These are phyloP conservation scores for Drosophila willistoni DNA, from an alignment of 1,140 invertebrate species.

Conservation along the genomic window DNA sequence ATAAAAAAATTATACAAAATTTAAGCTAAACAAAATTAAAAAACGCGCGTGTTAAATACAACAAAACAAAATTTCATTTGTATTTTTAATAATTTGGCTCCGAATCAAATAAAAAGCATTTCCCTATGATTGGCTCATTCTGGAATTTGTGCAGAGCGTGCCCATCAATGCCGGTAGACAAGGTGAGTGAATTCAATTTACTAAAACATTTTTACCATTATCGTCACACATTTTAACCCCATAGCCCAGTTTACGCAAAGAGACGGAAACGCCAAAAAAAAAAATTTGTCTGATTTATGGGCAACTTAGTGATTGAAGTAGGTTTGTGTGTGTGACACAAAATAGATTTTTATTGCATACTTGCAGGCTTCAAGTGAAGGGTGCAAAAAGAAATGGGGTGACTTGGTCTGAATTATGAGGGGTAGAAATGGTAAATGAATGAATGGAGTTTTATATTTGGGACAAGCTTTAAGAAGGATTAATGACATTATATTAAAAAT, in stretches of 20 bases:
- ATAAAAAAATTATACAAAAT: conserved; percentile 19
- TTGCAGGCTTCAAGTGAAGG: conserved; percentile 62
- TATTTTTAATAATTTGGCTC: conserved; percentile 67
- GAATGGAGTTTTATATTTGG: conserved; percentile 25
- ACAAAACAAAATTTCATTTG: conserved; percentile 49
- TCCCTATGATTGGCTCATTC: conserved; percentile 95
- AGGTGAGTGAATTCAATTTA: conserved; percentile 86
- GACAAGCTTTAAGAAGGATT: background rate
- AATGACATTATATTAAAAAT: conserved; percentile 14
- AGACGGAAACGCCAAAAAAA: background rate
- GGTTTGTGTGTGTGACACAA: conserved; percentile 48
- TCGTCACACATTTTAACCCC: conserved; percentile 30
- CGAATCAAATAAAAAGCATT: conserved; percentile 66
- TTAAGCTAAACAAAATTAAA: conserved; percentile 35
- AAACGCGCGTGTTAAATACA: conserved; percentile 42
- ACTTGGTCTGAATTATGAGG: conserved; percentile 58
- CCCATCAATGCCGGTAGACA: conserved; percentile 96
- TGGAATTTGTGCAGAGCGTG: conserved; percentile 96
- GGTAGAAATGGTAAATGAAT: conserved; percentile 1
- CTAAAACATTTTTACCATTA: background rate
- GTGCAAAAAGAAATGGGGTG: conserved; percentile 61
- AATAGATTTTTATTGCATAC: conserved; percentile 75
- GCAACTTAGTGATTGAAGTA: conserved; percentile 35
- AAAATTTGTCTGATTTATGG: conserved; percentile 64
- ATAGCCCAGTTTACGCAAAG: conserved; percentile 42